Evolutionary conservation across 2,113 vertebrate species (phyloP).

Genomic region (Cairina moschata): DNA sequence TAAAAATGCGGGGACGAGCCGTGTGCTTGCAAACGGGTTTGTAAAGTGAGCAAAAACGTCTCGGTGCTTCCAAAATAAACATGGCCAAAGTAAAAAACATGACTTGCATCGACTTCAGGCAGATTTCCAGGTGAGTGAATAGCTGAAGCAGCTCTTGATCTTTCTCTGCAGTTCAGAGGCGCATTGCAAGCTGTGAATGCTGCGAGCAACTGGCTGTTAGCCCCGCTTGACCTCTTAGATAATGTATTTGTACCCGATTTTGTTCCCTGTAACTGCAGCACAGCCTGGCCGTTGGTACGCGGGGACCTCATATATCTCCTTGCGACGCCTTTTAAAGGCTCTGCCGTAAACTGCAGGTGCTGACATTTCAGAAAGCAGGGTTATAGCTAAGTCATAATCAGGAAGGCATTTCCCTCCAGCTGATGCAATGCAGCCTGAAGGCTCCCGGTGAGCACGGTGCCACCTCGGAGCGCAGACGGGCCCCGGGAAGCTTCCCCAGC

Average conservation of each 20-base stretch:
- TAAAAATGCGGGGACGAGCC: background rate
- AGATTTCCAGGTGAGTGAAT: background rate
- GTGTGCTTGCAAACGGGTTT: background rate
- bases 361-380: background rate
- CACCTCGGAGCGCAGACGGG: fast-evolving
- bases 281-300: background rate
- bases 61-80: background rate
- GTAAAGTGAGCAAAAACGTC: background rate
- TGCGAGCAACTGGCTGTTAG: background rate
- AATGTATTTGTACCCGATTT: background rate
- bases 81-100: background rate
- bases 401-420: background rate
- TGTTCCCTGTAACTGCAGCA: background rate
- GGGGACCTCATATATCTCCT: background rate
- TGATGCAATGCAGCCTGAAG: background rate
- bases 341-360: background rate
- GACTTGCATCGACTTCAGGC: background rate
- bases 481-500: background rate
- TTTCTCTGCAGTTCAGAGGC: background rate
- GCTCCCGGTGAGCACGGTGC: background rate
- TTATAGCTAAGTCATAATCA: background rate
- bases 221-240: background rate
- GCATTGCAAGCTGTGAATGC: fast-evolving
- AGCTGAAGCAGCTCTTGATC: background rate
- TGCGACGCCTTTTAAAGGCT: background rate